These are phyloP conservation scores for Valencia hispanica DNA, from an alignment of 2,797 vertebrate genomes.

Conservation along the genomic window DNA sequence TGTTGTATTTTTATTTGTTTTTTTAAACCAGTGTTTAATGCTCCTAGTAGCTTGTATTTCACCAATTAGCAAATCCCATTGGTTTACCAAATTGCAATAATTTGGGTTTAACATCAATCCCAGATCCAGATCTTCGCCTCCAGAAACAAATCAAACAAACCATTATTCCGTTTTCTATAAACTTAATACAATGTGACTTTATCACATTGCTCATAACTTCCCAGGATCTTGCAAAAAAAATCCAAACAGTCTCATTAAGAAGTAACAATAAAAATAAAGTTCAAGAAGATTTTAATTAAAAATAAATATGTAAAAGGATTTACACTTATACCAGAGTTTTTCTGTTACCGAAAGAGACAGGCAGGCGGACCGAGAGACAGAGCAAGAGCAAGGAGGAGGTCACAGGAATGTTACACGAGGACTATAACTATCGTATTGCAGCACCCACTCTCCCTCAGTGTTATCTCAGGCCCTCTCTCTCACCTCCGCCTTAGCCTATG, in stretches of 20 bases:
- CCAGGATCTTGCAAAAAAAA: background rate
- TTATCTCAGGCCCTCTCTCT: constrained; percentile 79
- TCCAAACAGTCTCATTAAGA: background rate
- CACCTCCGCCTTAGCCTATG: constrained; percentile 66
- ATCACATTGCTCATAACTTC: background rate
- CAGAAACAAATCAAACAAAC: background rate
- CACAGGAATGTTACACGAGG: constrained; percentile 75
- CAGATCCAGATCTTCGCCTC: background rate
- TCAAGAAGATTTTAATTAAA: constrained; percentile 16
- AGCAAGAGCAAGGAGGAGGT: constrained; percentile 71
- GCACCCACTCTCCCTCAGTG: constrained; percentile 80
- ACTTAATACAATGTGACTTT: background rate
- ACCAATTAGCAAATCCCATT: background rate
- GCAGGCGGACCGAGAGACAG: constrained; percentile 28
- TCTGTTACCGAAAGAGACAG: constrained; percentile 38
- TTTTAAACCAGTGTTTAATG: background rate
- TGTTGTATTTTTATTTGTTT: too few relatives aligned
- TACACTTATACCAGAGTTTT: constrained; percentile 17
- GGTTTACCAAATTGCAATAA: too few relatives aligned
- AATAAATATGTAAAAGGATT: constrained; percentile 15
- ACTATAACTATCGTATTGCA: constrained; percentile 79
- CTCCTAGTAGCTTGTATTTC: background rate
- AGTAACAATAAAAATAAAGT: background rate
- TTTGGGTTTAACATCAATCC: too few relatives aligned
- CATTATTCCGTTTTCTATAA: background rate